Evolutionary conservation across 2,888 invertebrate species (phyloP).

Genomic region (Merodon equestris): DNA sequence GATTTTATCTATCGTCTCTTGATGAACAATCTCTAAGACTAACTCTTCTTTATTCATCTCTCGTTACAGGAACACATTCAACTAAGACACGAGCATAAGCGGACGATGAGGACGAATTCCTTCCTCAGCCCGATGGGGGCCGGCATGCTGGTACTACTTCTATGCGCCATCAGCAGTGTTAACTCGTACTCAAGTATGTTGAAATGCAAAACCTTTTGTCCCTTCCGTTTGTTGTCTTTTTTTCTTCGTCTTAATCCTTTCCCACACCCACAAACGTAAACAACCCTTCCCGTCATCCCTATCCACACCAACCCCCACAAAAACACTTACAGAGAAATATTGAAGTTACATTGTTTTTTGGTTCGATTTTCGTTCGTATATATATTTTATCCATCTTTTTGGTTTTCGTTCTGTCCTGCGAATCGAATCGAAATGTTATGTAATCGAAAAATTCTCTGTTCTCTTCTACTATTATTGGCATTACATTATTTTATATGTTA

Average conservation of each 20-base stretch:
- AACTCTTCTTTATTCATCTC: slow-evolving; percentile 21
- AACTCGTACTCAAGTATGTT: slow-evolving; percentile 78
- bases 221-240: slow-evolving; percentile 4
- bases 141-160: slow-evolving; percentile 70
- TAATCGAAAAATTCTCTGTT: slow-evolving; percentile 64
- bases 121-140: slow-evolving; percentile 51
- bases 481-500: slow-evolving; percentile 69
- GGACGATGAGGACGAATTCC: slow-evolving; percentile 51
- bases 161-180: slow-evolving; percentile 73
- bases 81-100: slow-evolving; percentile 5
- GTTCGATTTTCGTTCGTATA: slow-evolving; percentile 55
- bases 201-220: slow-evolving; percentile 62
- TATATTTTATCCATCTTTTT: no score
- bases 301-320: background rate
- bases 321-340: slow-evolving; percentile 15
- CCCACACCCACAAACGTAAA: slow-evolving; percentile 28
- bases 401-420: slow-evolving; percentile 61
- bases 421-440: slow-evolving; percentile 69
- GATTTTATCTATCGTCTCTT: slow-evolving; percentile 35
- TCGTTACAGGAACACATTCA: slow-evolving; percentile 45
- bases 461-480: slow-evolving; percentile 68
- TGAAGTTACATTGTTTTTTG: slow-evolving; percentile 61
- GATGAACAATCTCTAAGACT: slow-evolving; percentile 46
- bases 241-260: background rate
- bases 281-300: background rate